A percentile compares a stretch with the other conserved stretches of the same genome.
Conservation (phyloP, 2,888 invertebrate species). For the Altica lythri region DNA sequence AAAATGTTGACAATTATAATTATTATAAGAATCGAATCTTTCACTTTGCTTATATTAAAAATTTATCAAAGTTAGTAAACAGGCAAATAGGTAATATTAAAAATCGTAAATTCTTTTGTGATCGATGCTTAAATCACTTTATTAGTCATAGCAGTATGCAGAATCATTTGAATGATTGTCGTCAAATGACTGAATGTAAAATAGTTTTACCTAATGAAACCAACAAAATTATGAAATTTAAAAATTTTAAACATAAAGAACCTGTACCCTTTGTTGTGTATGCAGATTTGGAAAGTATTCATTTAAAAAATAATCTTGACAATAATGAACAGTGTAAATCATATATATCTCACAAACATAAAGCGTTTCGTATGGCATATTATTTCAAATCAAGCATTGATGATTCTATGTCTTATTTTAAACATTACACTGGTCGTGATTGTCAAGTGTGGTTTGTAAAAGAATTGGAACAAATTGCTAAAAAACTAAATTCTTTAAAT, state of each 20-base stretch:
- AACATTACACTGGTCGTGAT: too few species aligned
- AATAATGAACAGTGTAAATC: background rate
- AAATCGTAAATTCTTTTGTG: background rate
- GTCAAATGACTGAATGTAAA: background rate
- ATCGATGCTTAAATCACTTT: background rate
- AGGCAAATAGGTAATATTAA: background rate
- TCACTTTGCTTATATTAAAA: background rate
- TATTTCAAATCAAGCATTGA: too few species aligned
- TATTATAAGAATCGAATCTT: background rate
- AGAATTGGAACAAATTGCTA: background rate
- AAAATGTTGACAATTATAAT: too few species aligned
- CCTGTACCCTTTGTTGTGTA: background rate
- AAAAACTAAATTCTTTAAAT: background rate
- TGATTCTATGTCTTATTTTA: background rate
- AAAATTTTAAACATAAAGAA: background rate
- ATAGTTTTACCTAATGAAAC: too few species aligned
- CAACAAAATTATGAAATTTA: background rate
- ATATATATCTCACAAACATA: too few species aligned
- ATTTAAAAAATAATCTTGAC: background rate
- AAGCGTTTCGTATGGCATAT: too few species aligned
- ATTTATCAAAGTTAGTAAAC: background rate
- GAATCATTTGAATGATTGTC: background rate
- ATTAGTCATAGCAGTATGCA: background rate
- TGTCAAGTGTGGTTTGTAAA: background rate
- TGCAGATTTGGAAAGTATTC: background rate